Conservation (phyloP, 2,888 invertebrate genomes). For the Epirrita christyi region DNA sequence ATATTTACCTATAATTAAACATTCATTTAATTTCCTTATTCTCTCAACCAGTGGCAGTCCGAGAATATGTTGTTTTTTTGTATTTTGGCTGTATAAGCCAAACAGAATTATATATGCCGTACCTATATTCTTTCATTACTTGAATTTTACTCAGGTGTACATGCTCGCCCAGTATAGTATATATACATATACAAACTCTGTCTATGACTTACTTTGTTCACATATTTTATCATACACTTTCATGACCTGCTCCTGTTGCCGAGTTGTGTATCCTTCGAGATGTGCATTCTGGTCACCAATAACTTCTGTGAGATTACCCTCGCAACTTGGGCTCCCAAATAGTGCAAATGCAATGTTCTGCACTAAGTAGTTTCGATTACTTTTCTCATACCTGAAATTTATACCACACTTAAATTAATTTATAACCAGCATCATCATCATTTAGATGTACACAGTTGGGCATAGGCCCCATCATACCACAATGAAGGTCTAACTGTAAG, state of each 20-base stretch:
- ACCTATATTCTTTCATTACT: too few species aligned
- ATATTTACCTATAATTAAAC: conserved; percentile 69
- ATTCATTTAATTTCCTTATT: too few species aligned
- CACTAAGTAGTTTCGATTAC: conserved; percentile 75
- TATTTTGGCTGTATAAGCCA: too few species aligned
- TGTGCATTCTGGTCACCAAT: conserved; percentile 48
- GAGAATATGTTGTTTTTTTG: too few species aligned
- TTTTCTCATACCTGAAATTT: conserved; percentile 72
- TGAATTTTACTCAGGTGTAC: background rate
- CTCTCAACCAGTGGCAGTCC: too few species aligned
- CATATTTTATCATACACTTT: conserved; percentile 73
- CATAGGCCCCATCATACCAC: too few species aligned
- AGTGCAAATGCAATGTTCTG: conserved; percentile 84
- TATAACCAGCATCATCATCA: too few species aligned
- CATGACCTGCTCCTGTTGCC: conserved; percentile 70
- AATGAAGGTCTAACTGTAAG: too few species aligned
- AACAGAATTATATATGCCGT: too few species aligned
- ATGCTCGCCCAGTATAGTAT: background rate
- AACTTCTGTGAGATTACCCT: conserved; percentile 62
- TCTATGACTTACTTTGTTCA: conserved; percentile 68
- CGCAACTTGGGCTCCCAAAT: conserved; percentile 78
- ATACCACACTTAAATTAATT: background rate
- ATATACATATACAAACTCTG: too few species aligned
- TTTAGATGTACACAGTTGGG: too few species aligned
- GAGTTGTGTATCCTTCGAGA: conserved; percentile 71